These are phyloP conservation scores for Polypterus bichir DNA, from an alignment of 2,113 vertebrate genomes.

Conservation along the genomic window DNA sequence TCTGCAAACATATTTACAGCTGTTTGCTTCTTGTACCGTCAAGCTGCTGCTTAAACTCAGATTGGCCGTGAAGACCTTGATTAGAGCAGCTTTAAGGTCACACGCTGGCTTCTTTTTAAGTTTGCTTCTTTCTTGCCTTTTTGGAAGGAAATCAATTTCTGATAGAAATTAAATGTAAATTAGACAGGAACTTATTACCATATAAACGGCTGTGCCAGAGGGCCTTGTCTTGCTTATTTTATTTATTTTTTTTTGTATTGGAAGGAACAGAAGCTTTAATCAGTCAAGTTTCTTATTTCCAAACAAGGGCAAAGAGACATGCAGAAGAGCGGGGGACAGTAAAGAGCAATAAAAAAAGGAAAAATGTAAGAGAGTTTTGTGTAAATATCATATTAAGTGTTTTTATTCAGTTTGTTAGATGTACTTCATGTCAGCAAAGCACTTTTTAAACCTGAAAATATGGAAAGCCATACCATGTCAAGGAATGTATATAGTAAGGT, in stretches of 20 bases:
- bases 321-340: slow-evolving; percentile 14
- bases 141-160: slow-evolving; percentile 35
- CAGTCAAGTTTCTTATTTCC: slow-evolving; percentile 32
- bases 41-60: background rate
- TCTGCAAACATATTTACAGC: background rate
- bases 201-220: slow-evolving; percentile 46
- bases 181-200: slow-evolving; percentile 51
- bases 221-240: slow-evolving; percentile 30
- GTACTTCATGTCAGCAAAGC: too few species aligned
- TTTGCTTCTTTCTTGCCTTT: slow-evolving; percentile 20
- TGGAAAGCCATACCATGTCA: too few species aligned
- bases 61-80: background rate
- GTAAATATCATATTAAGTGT: too few species aligned
- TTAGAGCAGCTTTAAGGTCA: slow-evolving; percentile 1
- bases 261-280: slow-evolving; percentile 42
- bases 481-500: too few species aligned
- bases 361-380: slow-evolving; percentile 13
- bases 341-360: slow-evolving; percentile 13
- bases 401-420: too few species aligned
- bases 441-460: too few species aligned
- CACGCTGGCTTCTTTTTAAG: slow-evolving; percentile 9
- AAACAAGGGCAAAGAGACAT: slow-evolving; percentile 35
- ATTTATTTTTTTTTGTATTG: slow-evolving; percentile 49
- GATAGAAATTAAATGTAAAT: slow-evolving; percentile 61
- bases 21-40: too few species aligned